Percentiles rank a stretch among this genome's conserved stretches.
Conservation (phyloP, 1,140 invertebrate species). For the Trichonephila clavipes region DNA sequence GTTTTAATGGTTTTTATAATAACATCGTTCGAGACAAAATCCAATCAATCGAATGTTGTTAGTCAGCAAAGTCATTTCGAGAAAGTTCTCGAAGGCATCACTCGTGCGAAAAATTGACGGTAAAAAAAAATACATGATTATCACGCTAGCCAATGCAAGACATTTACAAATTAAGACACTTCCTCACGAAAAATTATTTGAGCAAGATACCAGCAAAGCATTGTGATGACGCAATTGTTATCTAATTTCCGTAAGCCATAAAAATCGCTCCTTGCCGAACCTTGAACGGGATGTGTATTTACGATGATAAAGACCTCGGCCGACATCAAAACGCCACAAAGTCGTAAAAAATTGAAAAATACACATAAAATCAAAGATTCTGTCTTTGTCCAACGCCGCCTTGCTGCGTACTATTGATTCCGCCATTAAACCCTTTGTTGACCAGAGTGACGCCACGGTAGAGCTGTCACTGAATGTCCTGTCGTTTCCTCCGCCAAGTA, state of each 20-base stretch:
- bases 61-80: too few species aligned
- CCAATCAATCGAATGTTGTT: too few species aligned
- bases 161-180: background rate
- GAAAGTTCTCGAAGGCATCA: too few species aligned
- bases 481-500: slow-evolving; percentile 9
- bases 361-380: background rate
- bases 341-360: slow-evolving; percentile 15
- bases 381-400: background rate
- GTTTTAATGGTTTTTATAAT: too few species aligned
- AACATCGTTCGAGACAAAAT: too few species aligned
- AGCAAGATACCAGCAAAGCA: background rate
- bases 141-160: background rate
- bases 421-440: slow-evolving; percentile 44
- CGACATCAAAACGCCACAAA: slow-evolving; percentile 1
- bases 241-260: slow-evolving; percentile 3
- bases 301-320: slow-evolving; percentile 33
- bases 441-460: slow-evolving; percentile 42
- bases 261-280: slow-evolving; percentile 11
- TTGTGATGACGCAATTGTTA: slow-evolving; percentile 20
- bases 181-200: background rate
- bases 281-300: slow-evolving; percentile 1
- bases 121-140: background rate
- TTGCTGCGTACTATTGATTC: background rate
- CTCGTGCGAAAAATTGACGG: too few species aligned
- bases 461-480: background rate